Conservation (phyloP, 2,113 vertebrate genomes). For the Pseudopipra pipra region DNA sequence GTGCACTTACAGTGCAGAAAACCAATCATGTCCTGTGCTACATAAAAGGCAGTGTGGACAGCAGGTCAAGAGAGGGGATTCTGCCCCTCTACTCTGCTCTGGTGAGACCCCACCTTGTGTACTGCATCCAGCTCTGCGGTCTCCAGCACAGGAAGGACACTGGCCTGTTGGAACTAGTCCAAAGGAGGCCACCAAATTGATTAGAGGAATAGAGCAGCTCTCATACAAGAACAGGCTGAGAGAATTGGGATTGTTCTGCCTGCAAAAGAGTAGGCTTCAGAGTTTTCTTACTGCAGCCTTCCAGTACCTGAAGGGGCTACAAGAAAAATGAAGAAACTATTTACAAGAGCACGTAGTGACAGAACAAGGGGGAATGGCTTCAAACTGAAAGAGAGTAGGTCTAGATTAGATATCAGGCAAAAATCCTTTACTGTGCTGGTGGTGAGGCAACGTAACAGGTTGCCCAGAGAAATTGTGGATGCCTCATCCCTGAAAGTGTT, state of each 20-base stretch:
- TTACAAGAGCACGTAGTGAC: background rate
- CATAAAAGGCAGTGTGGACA: background rate
- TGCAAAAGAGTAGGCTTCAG: background rate
- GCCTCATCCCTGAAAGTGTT: background rate
- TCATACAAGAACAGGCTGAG: background rate
- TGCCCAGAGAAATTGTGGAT: background rate
- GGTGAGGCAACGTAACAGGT: background rate
- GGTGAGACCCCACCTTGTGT: background rate
- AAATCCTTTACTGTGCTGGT: background rate
- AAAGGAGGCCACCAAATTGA: background rate
- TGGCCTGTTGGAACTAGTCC: background rate
- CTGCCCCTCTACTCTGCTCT: background rate
- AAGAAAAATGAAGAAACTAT: background rate
- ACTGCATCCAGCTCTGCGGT: background rate
- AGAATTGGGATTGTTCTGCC: background rate
- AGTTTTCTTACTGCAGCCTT: background rate
- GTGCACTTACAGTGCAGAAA: background rate
- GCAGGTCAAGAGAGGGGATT: accelerated
- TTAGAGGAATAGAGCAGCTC: accelerated
- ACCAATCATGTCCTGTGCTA: background rate
- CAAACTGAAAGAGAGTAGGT: accelerated
- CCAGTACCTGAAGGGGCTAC: background rate
- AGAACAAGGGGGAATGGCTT: background rate
- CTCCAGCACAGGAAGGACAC: background rate
- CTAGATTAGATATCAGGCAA: background rate